Evolutionary conservation across 1,140 invertebrate species (phyloP), one percentile per base, ranked within the genome.

Genomic region (Drosophila pandora): DNA sequence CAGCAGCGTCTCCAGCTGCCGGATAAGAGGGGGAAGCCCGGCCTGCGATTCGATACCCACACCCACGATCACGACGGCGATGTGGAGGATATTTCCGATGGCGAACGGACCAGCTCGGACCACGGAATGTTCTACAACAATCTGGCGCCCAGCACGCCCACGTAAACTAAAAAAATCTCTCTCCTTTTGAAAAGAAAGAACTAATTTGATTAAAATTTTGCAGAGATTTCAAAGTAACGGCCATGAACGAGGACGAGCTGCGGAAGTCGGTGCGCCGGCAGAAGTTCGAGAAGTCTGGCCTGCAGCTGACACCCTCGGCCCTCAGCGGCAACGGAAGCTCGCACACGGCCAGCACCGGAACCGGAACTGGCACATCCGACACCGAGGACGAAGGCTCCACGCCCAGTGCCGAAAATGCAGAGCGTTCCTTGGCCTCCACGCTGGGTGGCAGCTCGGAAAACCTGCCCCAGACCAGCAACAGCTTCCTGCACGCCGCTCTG

Each of bases 151-250:
- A 79, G 89, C 50, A 92, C 91, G 45, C 91, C 91, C 34, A 92
- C 91, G 91, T 92, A 67, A 91, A 82, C 61, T 3, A 0, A n/a
- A 2, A 0, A 12, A 2, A 2, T 21, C 21, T 9, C 0, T 12
- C 22, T 34, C 9, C 4, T 12, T 5, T 17, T 22, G 5, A 8
- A 10, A 6, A n/a, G n/a, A 2, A 2, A 12, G 0, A 3, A 49
- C 2, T 8, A 53, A 57, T 13, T 22, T 2, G 0, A 21, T 10
- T 34, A 3, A 9, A 5, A 21, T 6, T 12, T 7, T 34, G 3
- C 30, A 97, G 95, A 80, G 96, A 97, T 79, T 97, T 96, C 82
- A 96, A 96, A 61, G 96, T 97, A 25, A 97, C 96, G 84, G 96
- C 96, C 41, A 97, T 97, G 94, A 96, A 97, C 85, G 95, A 95